phyloP scores from a whole-genome alignment of 35 echinoderm and acorn worm species.

The Amphiura filiformis region DNA sequence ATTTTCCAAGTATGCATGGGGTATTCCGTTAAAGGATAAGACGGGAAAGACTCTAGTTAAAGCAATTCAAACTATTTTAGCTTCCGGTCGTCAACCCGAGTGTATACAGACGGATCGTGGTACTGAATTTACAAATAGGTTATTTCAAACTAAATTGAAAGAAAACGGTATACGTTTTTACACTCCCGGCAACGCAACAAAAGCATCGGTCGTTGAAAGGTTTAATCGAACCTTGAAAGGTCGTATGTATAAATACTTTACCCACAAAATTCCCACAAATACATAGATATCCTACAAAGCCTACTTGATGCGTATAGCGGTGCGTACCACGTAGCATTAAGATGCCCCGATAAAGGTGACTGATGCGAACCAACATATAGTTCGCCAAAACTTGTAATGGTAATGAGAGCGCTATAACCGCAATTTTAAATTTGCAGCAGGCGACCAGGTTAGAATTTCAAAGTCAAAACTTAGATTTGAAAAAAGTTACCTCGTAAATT shows the following conservation, averaged over 20 bases:
- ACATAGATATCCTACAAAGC: not conserved
- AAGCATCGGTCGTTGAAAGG: slow-evolving; percentile 44
- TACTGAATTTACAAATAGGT: slow-evolving; percentile 39
- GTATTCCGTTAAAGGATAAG: slow-evolving; percentile 50
- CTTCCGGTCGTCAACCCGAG: slow-evolving; percentile 3
- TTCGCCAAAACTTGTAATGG: slow-evolving; percentile 44
- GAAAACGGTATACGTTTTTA: slow-evolving; percentile 33
- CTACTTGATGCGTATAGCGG: slow-evolving; percentile 32
- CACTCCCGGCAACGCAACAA: slow-evolving; percentile 42
- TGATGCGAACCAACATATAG: slow-evolving; percentile 25
- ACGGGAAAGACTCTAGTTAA: not conserved
- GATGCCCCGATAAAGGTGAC: slow-evolving; percentile 35
- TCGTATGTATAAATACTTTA: slow-evolving; percentile 30
- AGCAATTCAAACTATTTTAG: slow-evolving; percentile 46
- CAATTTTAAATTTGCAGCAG: slow-evolving; percentile 25
- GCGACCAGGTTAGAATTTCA: slow-evolving; percentile 40
- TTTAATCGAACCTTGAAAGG: too few relatives aligned
- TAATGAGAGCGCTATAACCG: not conserved
- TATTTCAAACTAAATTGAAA: slow-evolving; percentile 22
- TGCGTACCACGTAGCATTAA: slow-evolving; percentile 41
- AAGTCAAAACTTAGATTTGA: slow-evolving; percentile 15
- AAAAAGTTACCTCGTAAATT: slow-evolving; percentile 44
- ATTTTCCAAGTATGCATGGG: slow-evolving; percentile 62
- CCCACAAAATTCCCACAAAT: slow-evolving; percentile 10
- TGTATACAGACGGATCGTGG: slow-evolving; percentile 42